Conservation (phyloP, 2,888 invertebrate species). For the Metopia argyrocephala region DNA sequence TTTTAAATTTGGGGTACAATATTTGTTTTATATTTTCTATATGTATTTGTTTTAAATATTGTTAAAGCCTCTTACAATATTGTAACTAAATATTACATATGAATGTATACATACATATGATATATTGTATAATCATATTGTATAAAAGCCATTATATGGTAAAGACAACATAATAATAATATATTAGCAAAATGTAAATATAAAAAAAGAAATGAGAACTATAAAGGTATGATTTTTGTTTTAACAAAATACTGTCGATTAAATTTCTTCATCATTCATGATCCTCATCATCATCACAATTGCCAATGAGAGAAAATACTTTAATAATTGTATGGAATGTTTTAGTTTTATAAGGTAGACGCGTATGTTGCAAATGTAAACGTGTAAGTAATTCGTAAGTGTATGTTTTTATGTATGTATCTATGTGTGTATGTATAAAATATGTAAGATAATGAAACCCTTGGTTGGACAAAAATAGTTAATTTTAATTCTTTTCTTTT, state of each 20-base stretch:
- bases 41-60: conserved; percentile 9
- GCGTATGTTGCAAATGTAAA: neutral
- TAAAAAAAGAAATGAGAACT: conserved; percentile 5
- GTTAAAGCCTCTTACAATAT: conserved; percentile 55
- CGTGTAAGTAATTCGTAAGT: neutral
- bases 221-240: neutral
- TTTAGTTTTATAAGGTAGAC: conserved; percentile 47
- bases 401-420: conserved; percentile 37
- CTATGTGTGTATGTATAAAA: conserved; percentile 50
- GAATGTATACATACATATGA: conserved; percentile 34
- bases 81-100: conserved; percentile 44
- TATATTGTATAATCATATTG: conserved; percentile 11
- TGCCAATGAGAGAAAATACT: conserved; percentile 31
- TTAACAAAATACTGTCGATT: conserved; percentile 47
- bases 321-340: conserved; percentile 54
- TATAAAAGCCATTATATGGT: conserved; percentile 5
- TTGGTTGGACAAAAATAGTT: conserved; percentile 1
- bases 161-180: neutral
- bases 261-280: too few species aligned
- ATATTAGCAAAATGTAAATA: conserved; percentile 19
- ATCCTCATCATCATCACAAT: neutral
- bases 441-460: conserved; percentile 62
- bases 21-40: neutral
- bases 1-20: conserved; percentile 24
- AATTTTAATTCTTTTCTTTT: conserved; percentile 4